Conservation (phyloP, 2,888 invertebrate genomes). For the Harpagoxenus sublaevis region DNA sequence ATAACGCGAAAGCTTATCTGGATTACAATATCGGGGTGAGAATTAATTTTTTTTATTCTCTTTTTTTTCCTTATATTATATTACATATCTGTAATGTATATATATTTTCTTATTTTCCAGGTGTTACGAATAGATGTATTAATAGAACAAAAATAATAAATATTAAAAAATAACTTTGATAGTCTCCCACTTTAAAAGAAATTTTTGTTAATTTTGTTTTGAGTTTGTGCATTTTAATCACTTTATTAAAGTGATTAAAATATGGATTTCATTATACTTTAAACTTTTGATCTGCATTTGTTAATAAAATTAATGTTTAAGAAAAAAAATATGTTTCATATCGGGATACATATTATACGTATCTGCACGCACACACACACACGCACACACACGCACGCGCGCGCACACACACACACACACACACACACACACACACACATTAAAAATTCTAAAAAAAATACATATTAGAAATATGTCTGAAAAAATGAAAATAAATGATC, state of each 20-base stretch:
- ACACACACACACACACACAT: no score
- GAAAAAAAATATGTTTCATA: background rate
- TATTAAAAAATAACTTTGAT: background rate
- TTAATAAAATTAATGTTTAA: background rate
- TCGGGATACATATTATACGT: no score
- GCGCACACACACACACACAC: no score
- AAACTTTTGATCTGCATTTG: background rate
- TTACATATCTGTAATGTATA: background rate
- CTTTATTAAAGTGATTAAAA: background rate
- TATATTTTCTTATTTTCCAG: conserved; percentile 68
- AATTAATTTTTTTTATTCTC: background rate
- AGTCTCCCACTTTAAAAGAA: background rate
- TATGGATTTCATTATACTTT: background rate
- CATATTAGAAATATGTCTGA: background rate
- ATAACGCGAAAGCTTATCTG: conserved; percentile 87
- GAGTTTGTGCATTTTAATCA: background rate
- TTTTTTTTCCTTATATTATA: background rate
- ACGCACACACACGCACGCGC: rapidly evolving
- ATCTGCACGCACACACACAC: no score
- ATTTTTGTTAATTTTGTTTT: background rate
- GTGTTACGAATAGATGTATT: conserved; percentile 81
- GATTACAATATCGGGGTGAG: conserved; percentile 87
- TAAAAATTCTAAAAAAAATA: no score
- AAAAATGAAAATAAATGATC: background rate
- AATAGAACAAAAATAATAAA: conserved; percentile 40